Conservation (phyloP, 2,113 vertebrate species). For the Picathartes gymnocephalus region DNA sequence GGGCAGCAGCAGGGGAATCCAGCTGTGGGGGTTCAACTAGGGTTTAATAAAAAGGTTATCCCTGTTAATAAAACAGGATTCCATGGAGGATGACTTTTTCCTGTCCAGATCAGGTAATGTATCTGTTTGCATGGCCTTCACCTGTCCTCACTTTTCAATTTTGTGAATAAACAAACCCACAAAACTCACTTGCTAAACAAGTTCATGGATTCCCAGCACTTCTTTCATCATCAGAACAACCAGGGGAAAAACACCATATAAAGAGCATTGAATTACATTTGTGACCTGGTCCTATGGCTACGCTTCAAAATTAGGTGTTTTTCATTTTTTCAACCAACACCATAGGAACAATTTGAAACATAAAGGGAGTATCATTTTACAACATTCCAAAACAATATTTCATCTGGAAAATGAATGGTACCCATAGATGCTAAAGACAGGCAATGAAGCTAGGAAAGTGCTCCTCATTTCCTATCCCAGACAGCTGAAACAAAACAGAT, state of each 20-base stretch:
- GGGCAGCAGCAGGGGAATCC: background rate
- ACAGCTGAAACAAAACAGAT: conserved; percentile 55
- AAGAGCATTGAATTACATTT: conserved; percentile 20
- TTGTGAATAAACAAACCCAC: background rate
- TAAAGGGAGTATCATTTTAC: conserved; percentile 47
- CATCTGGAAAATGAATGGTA: conserved; percentile 7
- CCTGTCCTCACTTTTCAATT: conserved; percentile 2
- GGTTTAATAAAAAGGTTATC: background rate
- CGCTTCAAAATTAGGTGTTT: conserved; percentile 16
- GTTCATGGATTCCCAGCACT: background rate
- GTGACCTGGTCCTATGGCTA: background rate
- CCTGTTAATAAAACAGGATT: background rate
- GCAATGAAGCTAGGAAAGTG: background rate
- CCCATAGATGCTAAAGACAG: background rate
- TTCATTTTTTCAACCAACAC: background rate
- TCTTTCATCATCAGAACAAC: conserved; percentile 26
- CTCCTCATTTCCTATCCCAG: conserved; percentile 32
- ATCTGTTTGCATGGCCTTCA: background rate
- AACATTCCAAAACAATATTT: conserved; percentile 41
- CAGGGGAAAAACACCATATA: background rate
- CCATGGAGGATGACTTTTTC: background rate
- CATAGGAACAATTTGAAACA: conserved; percentile 4
- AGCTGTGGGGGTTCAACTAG: background rate
- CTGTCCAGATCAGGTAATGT: background rate
- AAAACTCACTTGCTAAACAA: background rate